These are phyloP conservation scores for Aegithalos caudatus DNA, from an alignment of 2,113 vertebrate species.

Conservation along the genomic window DNA sequence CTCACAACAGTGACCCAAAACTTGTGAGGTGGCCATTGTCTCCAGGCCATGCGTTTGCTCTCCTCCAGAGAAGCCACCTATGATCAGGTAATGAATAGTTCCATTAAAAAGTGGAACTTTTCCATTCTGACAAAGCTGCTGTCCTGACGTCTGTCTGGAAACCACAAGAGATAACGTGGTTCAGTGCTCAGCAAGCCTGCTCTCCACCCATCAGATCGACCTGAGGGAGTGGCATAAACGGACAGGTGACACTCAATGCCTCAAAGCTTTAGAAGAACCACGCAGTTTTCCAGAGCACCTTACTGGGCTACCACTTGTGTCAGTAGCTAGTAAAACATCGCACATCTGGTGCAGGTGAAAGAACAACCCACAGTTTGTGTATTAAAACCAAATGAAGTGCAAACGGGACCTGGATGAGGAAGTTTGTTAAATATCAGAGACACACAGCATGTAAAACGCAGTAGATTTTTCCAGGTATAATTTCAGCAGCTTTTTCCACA, in stretches of 20 bases:
- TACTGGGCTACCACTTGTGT: not conserved
- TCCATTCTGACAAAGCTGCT: not conserved
- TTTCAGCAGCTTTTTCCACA: not conserved
- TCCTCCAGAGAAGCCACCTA: not conserved
- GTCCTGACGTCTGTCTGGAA: not conserved
- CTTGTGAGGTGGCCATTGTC: rapidly evolving
- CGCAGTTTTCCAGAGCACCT: not conserved
- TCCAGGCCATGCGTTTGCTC: rapidly evolving
- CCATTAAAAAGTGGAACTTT: not conserved
- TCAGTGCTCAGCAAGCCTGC: not conserved
- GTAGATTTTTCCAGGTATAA: not conserved
- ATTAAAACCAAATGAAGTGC: not conserved
- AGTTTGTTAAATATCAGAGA: not conserved
- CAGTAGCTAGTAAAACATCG: not conserved
- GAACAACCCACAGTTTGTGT: not conserved
- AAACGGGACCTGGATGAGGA: not conserved
- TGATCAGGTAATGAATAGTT: not conserved
- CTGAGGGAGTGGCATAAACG: rapidly evolving
- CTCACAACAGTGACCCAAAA: not conserved
- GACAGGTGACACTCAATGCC: not conserved
- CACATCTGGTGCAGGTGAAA: not conserved
- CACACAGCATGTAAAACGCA: not conserved
- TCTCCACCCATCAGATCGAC: not conserved
- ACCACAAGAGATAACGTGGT: not conserved
- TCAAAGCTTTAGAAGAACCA: not conserved